phyloP scores from a whole-genome alignment of 2,797 vertebrate genomes.

The Enteromius anoplus region DNA sequence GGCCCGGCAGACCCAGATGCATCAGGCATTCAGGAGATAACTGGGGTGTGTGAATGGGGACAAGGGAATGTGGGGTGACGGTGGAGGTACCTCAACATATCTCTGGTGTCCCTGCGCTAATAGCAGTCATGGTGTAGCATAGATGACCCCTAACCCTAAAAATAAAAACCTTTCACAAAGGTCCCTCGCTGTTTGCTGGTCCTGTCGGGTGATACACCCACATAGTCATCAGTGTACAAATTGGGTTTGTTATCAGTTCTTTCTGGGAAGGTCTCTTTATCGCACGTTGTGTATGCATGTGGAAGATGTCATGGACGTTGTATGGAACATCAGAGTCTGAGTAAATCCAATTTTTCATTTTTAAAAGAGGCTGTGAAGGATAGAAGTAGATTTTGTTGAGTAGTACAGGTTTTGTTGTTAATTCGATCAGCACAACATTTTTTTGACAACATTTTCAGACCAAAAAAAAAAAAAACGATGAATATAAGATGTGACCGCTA shows the following conservation, averaged over 20 bases:
- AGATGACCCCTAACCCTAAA: slow-evolving; percentile 42
- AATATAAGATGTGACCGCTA: background rate
- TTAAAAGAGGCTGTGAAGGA: background rate
- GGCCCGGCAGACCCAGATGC: slow-evolving; percentile 77
- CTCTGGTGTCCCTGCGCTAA: slow-evolving; percentile 19
- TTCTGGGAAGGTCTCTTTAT: slow-evolving; percentile 8
- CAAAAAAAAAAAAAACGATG: background rate
- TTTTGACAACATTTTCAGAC: background rate
- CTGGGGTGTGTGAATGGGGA: slow-evolving; percentile 71
- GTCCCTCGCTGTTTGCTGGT: slow-evolving; percentile 20
- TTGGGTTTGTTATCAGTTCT: slow-evolving; percentile 27
- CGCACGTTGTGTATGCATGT: background rate
- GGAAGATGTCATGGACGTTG: background rate
- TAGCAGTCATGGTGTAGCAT: slow-evolving; percentile 19
- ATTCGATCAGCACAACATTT: background rate
- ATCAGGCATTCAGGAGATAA: slow-evolving; percentile 82
- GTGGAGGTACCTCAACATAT: slow-evolving; percentile 51
- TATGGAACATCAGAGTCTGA: background rate
- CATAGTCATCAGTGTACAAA: background rate
- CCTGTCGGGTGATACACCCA: slow-evolving; percentile 19
- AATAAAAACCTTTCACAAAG: slow-evolving; percentile 30
- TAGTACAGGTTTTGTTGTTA: background rate
- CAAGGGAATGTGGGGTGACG: slow-evolving; percentile 66
- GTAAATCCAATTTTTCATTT: background rate
- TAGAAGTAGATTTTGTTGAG: background rate